Base-by-base conservation (phyloP, 2,113 vertebrate species). In the rat (Rattus norvegicus) region DNA sequence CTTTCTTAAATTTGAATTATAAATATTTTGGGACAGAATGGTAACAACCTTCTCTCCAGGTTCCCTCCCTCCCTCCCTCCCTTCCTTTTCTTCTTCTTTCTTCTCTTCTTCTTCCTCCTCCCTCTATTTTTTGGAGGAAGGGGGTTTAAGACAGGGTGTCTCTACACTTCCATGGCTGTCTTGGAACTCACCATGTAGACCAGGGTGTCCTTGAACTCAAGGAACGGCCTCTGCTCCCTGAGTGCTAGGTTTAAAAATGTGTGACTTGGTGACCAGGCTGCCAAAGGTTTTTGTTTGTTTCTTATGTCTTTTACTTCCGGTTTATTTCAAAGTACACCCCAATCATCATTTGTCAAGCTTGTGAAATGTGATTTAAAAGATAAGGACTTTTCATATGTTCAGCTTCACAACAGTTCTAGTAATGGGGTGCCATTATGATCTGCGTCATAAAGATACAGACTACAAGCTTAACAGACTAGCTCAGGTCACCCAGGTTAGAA, bases 341-440 rank as follows among this genome's bases (percentile, higher is more conserved):
- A 75, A 52, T 52, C 26, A 56, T 72, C n/a, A 39, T 76, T 70
- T 84, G 24, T 84, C 69, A 94, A 22, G 49, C 79, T 79, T 95
- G 59, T 52, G 77, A 81, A 65, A 84, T 90, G n/a, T 72, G 39
- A 63, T 75, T 85, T 88, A 88, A 88, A 97, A 93, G 85, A 80
- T 36, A 70, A 92, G 4, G 30, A 56, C n/a, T 84, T 7, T 17
- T 80, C n/a, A n/a, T n/a, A n/a, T n/a, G n/a, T 90, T 65, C 88
- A 83, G 47, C 39, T n/a, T 96, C 5, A 77, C 92, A 67, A 47
- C 30, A 84, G 24, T 4, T 14, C 72, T 86, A 2, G 61, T 65
- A 59, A 59, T 81, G 43, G 36, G 77, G 33, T 28, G 59, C 17
- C 75, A 20, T 36, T 72, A 4, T 79, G 96, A 59, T 77, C 39